Evolutionary conservation across 2,888 invertebrate species (phyloP).

Genomic region (Ophraella communa): DNA sequence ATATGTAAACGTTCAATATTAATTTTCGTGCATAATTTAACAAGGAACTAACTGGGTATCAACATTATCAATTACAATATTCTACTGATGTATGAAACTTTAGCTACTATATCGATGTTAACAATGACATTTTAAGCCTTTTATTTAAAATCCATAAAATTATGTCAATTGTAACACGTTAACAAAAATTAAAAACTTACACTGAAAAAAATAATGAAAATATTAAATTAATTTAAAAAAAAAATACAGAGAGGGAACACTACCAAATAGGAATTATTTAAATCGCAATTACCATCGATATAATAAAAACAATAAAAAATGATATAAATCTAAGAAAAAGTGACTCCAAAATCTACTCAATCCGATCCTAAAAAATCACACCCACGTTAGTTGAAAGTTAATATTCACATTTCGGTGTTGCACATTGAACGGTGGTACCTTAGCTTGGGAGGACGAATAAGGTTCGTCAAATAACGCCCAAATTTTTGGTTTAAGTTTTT

Average conservation of each 20-base stretch:
- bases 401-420: slow-evolving; percentile 57
- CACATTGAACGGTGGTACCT: slow-evolving; percentile 88
- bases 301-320: not conserved
- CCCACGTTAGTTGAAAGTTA: slow-evolving; percentile 45
- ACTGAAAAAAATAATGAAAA: no score
- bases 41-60: slow-evolving; percentile 3
- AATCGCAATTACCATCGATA: no score
- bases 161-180: not conserved
- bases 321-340: not conserved
- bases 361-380: slow-evolving; percentile 19
- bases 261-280: no score
- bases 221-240: no score
- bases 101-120: not conserved
- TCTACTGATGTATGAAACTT: not conserved
- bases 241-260: no score
- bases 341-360: slow-evolving; percentile 5
- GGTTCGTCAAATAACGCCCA: slow-evolving; percentile 98
- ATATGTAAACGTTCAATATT: no score
- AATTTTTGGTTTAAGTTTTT: slow-evolving; percentile 86
- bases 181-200: no score
- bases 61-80: not conserved
- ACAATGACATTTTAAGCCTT: not conserved
- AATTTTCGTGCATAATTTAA: not conserved
- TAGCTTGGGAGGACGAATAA: slow-evolving; percentile 89
- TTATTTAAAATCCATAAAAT: not conserved